Percentiles rank a stretch among this genome's conserved stretches.
These are phyloP conservation scores for Phortica magna DNA, from an alignment of 2,888 invertebrate genomes.

Conservation along the genomic window DNA sequence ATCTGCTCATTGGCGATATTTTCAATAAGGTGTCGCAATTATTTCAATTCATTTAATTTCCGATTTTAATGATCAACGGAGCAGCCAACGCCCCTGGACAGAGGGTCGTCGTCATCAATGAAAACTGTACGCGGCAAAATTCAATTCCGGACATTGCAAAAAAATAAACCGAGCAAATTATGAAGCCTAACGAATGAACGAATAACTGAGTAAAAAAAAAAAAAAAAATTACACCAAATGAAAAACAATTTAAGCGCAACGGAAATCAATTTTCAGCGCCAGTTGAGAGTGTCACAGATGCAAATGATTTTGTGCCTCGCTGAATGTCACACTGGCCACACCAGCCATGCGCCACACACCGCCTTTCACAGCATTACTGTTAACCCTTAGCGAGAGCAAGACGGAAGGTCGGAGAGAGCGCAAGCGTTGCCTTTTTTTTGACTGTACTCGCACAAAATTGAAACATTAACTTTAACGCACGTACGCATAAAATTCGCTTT, in stretches of 20 bases:
- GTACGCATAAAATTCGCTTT: slow-evolving; percentile 44
- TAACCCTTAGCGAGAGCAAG: background rate
- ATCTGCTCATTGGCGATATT: background rate
- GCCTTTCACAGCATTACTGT: background rate
- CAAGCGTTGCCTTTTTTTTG: too few relatives aligned
- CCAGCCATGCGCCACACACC: background rate
- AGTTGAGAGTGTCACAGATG: slow-evolving; percentile 37
- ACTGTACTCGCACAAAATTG: slow-evolving; percentile 36
- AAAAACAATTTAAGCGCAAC: slow-evolving; percentile 42
- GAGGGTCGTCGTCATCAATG: background rate
- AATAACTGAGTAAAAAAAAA: background rate
- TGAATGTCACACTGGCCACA: background rate
- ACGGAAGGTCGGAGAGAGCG: too few relatives aligned
- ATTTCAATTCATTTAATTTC: slow-evolving; percentile 47
- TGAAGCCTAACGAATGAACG: background rate
- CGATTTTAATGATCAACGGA: slow-evolving; percentile 37
- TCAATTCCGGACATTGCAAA: background rate
- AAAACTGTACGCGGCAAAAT: slow-evolving; percentile 18
- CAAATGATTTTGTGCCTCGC: slow-evolving; percentile 39
- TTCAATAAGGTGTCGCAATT: slow-evolving; percentile 45
- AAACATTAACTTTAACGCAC: slow-evolving; percentile 51
- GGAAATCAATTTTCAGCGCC: slow-evolving; percentile 48
- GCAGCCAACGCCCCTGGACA: background rate
- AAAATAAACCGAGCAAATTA: background rate
- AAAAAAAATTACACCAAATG: slow-evolving; percentile 29